These are phyloP conservation scores for Geotrupes spiniger DNA, from an alignment of 2,888 invertebrate species.

Conservation along the genomic window DNA sequence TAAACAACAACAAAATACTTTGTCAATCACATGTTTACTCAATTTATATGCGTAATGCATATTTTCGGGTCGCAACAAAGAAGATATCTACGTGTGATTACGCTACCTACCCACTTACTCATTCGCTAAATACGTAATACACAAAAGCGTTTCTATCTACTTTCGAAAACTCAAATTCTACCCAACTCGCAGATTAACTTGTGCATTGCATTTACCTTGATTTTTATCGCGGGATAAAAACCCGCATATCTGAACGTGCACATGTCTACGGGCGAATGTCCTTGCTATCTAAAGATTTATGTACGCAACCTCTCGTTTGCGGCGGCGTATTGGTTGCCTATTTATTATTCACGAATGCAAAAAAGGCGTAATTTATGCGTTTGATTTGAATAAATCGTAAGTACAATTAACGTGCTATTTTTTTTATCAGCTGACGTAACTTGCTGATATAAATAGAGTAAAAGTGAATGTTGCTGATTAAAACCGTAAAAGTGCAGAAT, in stretches of 20 bases:
- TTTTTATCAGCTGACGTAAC: slow-evolving; percentile 3
- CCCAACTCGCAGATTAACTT: neutral
- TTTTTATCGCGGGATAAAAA: too few relatives aligned
- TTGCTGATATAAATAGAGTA: slow-evolving; percentile 9
- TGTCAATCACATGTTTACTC: neutral
- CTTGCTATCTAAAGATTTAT: slow-evolving; percentile 1
- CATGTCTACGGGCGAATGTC: neutral
- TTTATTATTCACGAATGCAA: neutral
- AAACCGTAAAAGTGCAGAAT: too few relatives aligned
- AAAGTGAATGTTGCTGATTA: slow-evolving; percentile 9
- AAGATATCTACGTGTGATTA: neutral
- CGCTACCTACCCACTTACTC: too few relatives aligned
- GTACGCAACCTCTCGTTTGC: slow-evolving; percentile 1
- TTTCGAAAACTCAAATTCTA: slow-evolving; percentile 2
- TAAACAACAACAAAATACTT: slow-evolving; percentile 7
- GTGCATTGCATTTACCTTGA: neutral
- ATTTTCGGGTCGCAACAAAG: slow-evolving; percentile 11
- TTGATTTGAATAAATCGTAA: slow-evolving; percentile 1
- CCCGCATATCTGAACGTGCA: neutral
- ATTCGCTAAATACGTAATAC: neutral
- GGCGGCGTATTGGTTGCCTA: neutral
- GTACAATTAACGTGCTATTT: slow-evolving; percentile 3
- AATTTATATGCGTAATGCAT: slow-evolving; percentile 1
- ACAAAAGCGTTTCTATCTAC: slow-evolving; percentile 5
- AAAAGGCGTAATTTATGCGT: neutral